Percentiles rank a stretch among this genome's conserved stretches.
Conservation (phyloP, 2,113 vertebrate genomes). For the Drymodes brunneopygia region DNA sequence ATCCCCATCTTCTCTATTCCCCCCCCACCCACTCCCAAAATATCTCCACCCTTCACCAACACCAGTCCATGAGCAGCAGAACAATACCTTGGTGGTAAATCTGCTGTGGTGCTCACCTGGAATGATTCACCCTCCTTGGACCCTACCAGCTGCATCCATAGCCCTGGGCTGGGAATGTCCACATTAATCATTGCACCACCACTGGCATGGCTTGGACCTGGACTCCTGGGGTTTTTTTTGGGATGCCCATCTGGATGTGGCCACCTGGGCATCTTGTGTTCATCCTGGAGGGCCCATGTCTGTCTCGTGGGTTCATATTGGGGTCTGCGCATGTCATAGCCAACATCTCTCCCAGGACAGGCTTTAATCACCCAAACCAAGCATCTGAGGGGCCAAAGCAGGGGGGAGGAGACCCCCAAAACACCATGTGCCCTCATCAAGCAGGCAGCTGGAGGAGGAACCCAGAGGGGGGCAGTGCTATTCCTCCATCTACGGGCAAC, state of each 20-base stretch:
- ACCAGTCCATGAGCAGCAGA: background rate
- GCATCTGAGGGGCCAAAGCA: background rate
- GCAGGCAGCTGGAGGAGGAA: background rate
- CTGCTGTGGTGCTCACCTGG: background rate
- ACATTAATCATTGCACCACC: background rate
- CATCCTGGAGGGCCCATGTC: background rate
- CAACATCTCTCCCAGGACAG: background rate
- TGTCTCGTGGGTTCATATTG: accelerated
- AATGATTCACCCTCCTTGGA: background rate
- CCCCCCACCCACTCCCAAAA: too few species aligned
- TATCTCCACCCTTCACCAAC: background rate
- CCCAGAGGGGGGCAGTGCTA: slow-evolving; percentile 16
- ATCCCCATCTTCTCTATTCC: background rate
- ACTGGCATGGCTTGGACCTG: accelerated
- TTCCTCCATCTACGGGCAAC: slow-evolving; percentile 35
- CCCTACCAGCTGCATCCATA: background rate
- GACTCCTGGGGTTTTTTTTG: too few species aligned
- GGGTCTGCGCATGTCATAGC: background rate
- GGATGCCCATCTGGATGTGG: background rate
- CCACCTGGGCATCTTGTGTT: background rate
- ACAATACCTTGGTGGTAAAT: background rate
- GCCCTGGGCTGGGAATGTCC: background rate
- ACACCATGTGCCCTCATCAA: accelerated
- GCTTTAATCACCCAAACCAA: background rate
- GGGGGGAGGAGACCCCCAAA: background rate